Base-by-base conservation (phyloP, 2,888 invertebrate genomes). In the Melieria omissa region DNA sequence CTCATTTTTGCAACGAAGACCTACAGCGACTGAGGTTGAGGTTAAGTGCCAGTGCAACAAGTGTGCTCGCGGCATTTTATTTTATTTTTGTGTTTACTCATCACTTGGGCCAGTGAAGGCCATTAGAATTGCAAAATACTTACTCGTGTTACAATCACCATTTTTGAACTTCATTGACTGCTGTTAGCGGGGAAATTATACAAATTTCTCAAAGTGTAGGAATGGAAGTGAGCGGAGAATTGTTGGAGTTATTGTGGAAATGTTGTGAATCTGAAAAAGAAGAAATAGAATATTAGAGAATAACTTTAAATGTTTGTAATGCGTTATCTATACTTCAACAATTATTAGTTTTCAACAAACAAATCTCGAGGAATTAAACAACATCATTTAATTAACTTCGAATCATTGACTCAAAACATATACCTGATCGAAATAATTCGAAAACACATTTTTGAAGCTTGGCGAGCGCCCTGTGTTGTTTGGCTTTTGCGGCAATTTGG, bases 81-180 rank as follows among this genome's bases (percentile, higher is more conserved):
- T 60, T 41, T 6, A 9, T 29, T 9, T 10, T 42, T n/a, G 44
- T 29, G 42, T 63, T 47, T 16, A 10, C 44, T 14, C 29, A n/a
- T 3, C 29, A 49, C 12, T 47, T 5, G 10, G n/a, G 47, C 42
- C 46, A 46, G 44, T 41, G 42, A 16, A 16, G 52, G 44, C 16
- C 41, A 14, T 41, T 1, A 12, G n/a, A 65, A 44, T 29, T 42
- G 41, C 12, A 9, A 54, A 60, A 65, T 79, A 88, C 92, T 89
- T 87, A 92, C 92, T 90, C 92, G 92, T 90, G 92, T 92, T 89
- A 92, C 92, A 89, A 92, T 92, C 90, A 92, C 92, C 92, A 92
- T 92, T 89, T 89, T 90, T 89, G 81, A 83, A 84, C 87, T 85
- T 87, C 87, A 87, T 87, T 87, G 86, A 86, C 86, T 83, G 80